A percentile compares a stretch with the other conserved stretches of the same genome.
Evolutionary conservation across 1,140 invertebrate genomes (phyloP).

Genomic region (Tribolium madens): DNA sequence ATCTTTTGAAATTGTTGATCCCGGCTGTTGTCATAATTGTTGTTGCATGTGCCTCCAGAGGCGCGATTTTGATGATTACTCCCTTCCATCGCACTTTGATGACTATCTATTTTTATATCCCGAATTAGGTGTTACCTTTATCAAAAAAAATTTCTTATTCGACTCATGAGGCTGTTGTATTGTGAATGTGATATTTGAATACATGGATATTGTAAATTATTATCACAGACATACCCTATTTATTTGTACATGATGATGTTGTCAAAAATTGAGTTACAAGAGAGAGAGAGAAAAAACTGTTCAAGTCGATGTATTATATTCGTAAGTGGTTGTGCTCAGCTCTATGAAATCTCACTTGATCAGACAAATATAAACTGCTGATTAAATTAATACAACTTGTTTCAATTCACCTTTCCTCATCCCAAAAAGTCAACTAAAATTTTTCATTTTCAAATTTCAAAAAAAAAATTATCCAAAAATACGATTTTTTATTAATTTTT

Average conservation of each 20-base stretch:
- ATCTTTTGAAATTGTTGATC: slow-evolving; percentile 48
- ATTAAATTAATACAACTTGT: slow-evolving; percentile 46
- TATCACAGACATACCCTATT: slow-evolving; percentile 57
- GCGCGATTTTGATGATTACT: slow-evolving; percentile 49
- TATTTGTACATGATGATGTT: slow-evolving; percentile 60
- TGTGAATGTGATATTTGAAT: slow-evolving; percentile 65
- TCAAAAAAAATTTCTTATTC: slow-evolving; percentile 49
- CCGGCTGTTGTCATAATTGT: slow-evolving; percentile 53
- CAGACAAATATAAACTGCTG: slow-evolving; percentile 57
- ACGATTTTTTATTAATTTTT: no score
- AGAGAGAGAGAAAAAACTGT: slow-evolving; percentile 56
- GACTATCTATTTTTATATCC: slow-evolving; percentile 56
- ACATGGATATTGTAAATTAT: slow-evolving; percentile 62
- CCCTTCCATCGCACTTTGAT: slow-evolving; percentile 54
- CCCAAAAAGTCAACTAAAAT: slow-evolving; percentile 46
- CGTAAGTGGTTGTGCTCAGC: slow-evolving; percentile 57
- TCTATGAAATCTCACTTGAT: slow-evolving; percentile 56
- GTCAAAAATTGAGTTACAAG: slow-evolving; percentile 50
- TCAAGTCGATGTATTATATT: slow-evolving; percentile 56
- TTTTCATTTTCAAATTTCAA: no score
- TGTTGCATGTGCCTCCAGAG: slow-evolving; percentile 49
- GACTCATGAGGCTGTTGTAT: slow-evolving; percentile 62
- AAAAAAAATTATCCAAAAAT: no score
- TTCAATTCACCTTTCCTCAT: slow-evolving; percentile 35
- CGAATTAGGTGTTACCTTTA: slow-evolving; percentile 54